Base-by-base conservation (phyloP, 2,113 vertebrate species). In the Meles meles region DNA sequence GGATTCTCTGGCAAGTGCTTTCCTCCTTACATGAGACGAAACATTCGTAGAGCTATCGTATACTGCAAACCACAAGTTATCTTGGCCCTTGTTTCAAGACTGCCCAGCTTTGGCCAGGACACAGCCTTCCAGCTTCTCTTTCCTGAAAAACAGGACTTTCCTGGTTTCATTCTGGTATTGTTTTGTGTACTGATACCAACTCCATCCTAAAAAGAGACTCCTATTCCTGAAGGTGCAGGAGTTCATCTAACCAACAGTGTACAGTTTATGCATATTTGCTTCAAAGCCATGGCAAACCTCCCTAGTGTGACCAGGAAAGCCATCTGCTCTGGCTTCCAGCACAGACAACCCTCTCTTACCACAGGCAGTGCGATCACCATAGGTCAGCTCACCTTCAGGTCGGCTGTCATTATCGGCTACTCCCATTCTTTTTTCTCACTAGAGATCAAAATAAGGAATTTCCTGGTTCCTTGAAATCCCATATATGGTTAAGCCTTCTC, bases 341-440 rank as follows among this genome's bases (percentile, higher is more conserved):
- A 97, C 69, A 7, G 69, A 85, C 84, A 93, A 93, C 92, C 95
- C 83, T 94, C 95, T 97, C 93, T 97, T 94, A 39, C 1, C 93
- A 94, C 39, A 97, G 91, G 88, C 88, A 88, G 93, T 81, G 95
- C 90, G 97, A 52, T 31, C 87, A 90, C 93, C 92, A 88, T 59
- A 10, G 57, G 57, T 59, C 21, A 3, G 23, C 57, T 59, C 23
- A 85, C 89, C 97, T 94, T 88, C 80, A 63, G 83, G 69, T 98
- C 93, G 94, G 96, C 86, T 37, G 14, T 96, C 97, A 92, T 97
- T 97, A 96, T 67, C 76, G 96, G 90, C 92, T 96, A 84, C 80
- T 96, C 93, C 59, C 90, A 74, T 88, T 93, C 82, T 88, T 95
- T 98, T 96, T 92, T 97, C 86, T 98, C 93, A 82, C 65, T 88